Conservation (phyloP, 2,797 vertebrate species). For the Threskiornis aethiopicus region DNA sequence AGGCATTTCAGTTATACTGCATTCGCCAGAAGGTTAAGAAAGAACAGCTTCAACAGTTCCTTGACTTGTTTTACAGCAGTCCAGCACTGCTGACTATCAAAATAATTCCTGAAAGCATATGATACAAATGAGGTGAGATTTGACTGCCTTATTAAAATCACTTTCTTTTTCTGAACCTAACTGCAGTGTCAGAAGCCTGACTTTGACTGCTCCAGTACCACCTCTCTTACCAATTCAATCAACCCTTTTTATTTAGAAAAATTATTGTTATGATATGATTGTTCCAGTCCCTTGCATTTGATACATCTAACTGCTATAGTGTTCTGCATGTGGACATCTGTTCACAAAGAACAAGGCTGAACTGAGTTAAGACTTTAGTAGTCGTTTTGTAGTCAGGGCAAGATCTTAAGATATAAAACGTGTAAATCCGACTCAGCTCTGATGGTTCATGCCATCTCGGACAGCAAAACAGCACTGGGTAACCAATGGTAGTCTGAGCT, state of each 20-base stretch:
- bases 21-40: background rate
- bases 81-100: background rate
- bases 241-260: background rate
- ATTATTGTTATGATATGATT: background rate
- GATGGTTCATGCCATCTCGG: background rate
- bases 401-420: background rate
- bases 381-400: background rate
- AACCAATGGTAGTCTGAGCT: background rate
- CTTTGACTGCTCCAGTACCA: background rate
- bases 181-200: background rate
- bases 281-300: background rate
- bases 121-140: background rate
- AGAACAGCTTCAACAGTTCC: background rate
- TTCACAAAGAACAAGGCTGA: background rate
- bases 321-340: background rate
- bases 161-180: background rate
- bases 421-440: background rate
- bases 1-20: background rate
- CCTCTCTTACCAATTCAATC: background rate
- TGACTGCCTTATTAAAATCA: background rate
- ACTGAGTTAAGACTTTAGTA: background rate
- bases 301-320: background rate
- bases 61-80: background rate
- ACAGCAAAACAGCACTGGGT: background rate
- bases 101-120: background rate